A percentile compares a stretch with the other conserved stretches of the same genome.
These are phyloP conservation scores for Holocentrus rufus DNA, from an alignment of 2,797 vertebrate species.

Conservation along the genomic window DNA sequence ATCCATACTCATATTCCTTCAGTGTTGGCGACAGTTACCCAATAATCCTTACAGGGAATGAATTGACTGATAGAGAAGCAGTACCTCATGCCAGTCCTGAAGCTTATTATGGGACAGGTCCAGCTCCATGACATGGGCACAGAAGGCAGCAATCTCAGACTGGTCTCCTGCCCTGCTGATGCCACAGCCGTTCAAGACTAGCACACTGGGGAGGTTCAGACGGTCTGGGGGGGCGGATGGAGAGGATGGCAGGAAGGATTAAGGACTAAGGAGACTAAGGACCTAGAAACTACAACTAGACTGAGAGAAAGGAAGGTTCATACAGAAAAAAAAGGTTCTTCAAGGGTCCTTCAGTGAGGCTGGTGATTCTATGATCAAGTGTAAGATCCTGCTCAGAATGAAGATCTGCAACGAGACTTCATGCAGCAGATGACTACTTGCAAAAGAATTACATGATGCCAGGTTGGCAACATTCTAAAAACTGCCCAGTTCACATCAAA, in stretches of 20 bases:
- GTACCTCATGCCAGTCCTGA: constrained; percentile 95
- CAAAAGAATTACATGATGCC: too few species aligned
- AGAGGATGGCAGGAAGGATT: background rate
- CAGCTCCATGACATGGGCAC: constrained; percentile 94
- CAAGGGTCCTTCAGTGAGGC: too few species aligned
- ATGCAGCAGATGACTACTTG: too few species aligned
- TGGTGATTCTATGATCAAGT: too few species aligned
- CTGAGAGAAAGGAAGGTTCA: background rate
- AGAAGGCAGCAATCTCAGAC: constrained; percentile 94
- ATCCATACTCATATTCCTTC: background rate
- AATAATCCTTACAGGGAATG: background rate
- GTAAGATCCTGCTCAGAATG: too few species aligned
- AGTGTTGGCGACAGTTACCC: background rate
- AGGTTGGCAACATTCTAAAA: too few species aligned
- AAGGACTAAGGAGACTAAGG: background rate
- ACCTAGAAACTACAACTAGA: too few species aligned
- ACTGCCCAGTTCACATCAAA: too few species aligned
- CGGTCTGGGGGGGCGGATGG: constrained; percentile 82
- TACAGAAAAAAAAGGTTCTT: background rate
- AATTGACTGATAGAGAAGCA: constrained; percentile 18
- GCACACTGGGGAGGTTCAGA: constrained; percentile 93
- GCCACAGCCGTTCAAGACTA: constrained; percentile 93
- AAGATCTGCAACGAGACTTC: too few species aligned
- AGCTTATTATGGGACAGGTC: constrained; percentile 97
- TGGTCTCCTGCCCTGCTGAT: constrained; percentile 94